These are phyloP conservation scores for Noctua comes DNA, from an alignment of 2,888 invertebrate genomes.

Conservation along the genomic window DNA sequence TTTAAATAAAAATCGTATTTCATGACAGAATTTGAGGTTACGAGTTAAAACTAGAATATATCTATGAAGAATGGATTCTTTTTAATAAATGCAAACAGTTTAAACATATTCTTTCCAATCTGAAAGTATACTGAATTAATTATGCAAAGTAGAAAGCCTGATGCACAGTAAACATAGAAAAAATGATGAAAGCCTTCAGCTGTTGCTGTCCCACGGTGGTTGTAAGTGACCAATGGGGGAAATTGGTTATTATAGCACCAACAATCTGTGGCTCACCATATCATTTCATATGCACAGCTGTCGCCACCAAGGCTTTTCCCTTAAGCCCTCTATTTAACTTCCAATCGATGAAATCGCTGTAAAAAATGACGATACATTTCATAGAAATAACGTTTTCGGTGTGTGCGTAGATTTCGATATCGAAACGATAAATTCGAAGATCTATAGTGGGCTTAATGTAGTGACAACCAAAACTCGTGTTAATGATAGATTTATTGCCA, in stretches of 20 bases:
- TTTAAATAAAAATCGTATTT: background rate
- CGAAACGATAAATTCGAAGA: slow-evolving; percentile 41
- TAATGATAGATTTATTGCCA: slow-evolving; percentile 45
- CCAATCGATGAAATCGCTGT: slow-evolving; percentile 35
- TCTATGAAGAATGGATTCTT: background rate
- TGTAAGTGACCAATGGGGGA: slow-evolving; percentile 36
- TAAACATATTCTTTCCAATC: no score
- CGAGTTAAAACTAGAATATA: background rate
- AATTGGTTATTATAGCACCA: slow-evolving; percentile 35
- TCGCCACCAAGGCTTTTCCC: slow-evolving; percentile 55
- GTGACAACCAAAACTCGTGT: slow-evolving; percentile 40
- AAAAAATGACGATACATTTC: slow-evolving; percentile 34
- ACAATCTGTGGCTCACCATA: slow-evolving; percentile 20
- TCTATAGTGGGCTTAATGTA: slow-evolving; percentile 29
- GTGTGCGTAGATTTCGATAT: slow-evolving; percentile 23
- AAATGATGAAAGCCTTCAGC: slow-evolving; percentile 23
- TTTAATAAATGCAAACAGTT: background rate
- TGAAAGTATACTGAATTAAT: background rate
- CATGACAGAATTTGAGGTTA: background rate
- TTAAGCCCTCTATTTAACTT: slow-evolving; percentile 25
- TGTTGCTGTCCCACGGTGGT: slow-evolving; percentile 41
- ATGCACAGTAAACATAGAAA: background rate
- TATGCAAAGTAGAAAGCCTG: background rate
- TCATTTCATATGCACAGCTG: slow-evolving; percentile 61
- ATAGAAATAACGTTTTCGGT: slow-evolving; percentile 6